Conservation (phyloP, 2,888 invertebrate species). For the Coelogynopora nodosa region DNA sequence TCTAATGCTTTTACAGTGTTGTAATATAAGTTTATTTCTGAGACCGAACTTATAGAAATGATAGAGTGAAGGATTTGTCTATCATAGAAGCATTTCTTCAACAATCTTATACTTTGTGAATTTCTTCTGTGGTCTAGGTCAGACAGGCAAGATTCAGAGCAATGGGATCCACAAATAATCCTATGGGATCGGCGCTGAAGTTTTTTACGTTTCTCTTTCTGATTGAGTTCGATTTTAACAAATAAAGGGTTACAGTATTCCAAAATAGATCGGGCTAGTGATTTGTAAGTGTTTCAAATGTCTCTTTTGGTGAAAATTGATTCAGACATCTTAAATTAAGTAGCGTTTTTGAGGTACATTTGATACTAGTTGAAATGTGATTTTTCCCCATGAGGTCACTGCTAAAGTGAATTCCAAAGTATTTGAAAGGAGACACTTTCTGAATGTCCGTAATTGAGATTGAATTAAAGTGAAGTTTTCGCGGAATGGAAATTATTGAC, state of each 20-base stretch:
- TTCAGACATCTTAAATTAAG: too few relatives aligned
- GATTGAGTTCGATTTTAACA: not conserved
- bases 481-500: too few relatives aligned
- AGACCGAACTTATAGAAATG: not conserved
- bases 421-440: not conserved
- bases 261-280: not conserved
- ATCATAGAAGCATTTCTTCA: not conserved
- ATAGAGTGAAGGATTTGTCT: not conserved
- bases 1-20: not conserved
- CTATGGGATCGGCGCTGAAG: not conserved
- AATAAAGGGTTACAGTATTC: not conserved
- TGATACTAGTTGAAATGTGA: not conserved
- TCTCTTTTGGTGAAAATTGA: not conserved
- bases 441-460: too few relatives aligned
- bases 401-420: not conserved
- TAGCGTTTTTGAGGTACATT: too few relatives aligned
- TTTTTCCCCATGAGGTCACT: not conserved
- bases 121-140: not conserved
- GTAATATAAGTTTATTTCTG: not conserved
- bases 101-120: not conserved
- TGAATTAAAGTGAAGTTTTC: too few relatives aligned
- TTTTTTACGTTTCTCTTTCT: not conserved
- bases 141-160: not conserved
- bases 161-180: not conserved
- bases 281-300: not conserved